These are phyloP conservation scores for Leptopilina boulardi DNA, from an alignment of 1,140 invertebrate species.

Conservation along the genomic window DNA sequence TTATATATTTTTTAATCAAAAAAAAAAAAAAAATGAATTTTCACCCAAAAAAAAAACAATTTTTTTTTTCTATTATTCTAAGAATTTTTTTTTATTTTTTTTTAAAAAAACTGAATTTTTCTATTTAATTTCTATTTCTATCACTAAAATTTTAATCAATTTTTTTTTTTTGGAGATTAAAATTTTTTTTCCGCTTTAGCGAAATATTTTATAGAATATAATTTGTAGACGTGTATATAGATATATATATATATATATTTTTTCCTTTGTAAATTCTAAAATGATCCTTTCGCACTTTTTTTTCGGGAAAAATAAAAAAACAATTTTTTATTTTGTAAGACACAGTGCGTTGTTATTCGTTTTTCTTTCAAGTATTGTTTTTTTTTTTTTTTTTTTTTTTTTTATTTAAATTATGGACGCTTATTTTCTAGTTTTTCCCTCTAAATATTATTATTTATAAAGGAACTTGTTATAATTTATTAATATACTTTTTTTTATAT, in stretches of 20 bases:
- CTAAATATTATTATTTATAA: background rate
- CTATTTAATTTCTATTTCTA: too few species aligned
- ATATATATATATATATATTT: conserved; percentile 24
- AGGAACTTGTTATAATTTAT: conserved; percentile 38
- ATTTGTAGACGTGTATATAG: conserved; percentile 33
- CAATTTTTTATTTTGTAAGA: conserved; percentile 53
- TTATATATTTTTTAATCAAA: conserved; percentile 32
- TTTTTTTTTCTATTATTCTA: background rate
- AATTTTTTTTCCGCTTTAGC: background rate
- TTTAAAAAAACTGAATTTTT: too few species aligned
- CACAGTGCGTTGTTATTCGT: conserved; percentile 54
- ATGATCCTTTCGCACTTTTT: conserved; percentile 44
- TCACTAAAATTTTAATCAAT: too few species aligned
- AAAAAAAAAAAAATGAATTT: background rate
- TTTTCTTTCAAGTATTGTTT: too few species aligned
- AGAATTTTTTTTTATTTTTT: too few species aligned
- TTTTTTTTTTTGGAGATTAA: too few species aligned
- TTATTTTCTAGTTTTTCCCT: conserved; percentile 16
- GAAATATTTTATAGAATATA: conserved; percentile 7
- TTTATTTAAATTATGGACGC: conserved; percentile 36
- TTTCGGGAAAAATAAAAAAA: conserved; percentile 40
- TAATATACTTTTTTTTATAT: too few species aligned
- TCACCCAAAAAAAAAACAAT: background rate
- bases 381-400: conserved; percentile 36
- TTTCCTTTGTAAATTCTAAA: conserved; percentile 31